Conservation (phyloP, 2,888 invertebrate species). For the Lissonota sp. region DNA sequence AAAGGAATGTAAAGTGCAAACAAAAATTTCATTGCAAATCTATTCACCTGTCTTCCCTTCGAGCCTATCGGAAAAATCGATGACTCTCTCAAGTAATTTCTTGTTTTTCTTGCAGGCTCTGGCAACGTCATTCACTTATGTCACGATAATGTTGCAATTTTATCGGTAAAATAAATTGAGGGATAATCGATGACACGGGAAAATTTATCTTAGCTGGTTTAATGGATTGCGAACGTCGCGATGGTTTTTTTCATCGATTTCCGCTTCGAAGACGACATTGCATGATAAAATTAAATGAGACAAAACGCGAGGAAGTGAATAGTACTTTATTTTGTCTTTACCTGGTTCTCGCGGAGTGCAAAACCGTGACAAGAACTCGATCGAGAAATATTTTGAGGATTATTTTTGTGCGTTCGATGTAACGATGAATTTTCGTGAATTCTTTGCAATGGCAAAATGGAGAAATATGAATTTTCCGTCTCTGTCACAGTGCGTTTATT, state of each 20-base stretch:
- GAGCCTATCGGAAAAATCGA: no score
- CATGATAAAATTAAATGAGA: background rate
- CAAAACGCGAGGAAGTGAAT: background rate
- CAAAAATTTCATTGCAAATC: no score
- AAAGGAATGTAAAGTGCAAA: no score
- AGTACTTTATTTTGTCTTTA: background rate
- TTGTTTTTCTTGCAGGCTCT: background rate
- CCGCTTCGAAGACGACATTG: background rate
- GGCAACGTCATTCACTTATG: constrained; percentile 14
- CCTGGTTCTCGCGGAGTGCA: background rate
- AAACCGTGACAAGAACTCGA: background rate
- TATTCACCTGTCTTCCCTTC: no score
- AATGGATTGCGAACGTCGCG: constrained; percentile 21
- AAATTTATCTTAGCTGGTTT: constrained; percentile 2
- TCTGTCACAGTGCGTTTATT: constrained; percentile 10
- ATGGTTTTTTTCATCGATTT: background rate
- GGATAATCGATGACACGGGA: background rate
- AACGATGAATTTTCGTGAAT: no score
- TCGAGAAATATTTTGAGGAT: background rate
- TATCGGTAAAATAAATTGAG: constrained; percentile 4
- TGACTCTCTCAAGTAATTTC: no score
- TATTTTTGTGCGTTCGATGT: no score
- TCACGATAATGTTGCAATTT: constrained; percentile 45
- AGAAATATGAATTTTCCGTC: background rate
- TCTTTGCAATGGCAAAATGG: constrained; percentile 2